phyloP scores from a whole-genome alignment of 2,113 vertebrate species.

The Nannospalax galili region DNA sequence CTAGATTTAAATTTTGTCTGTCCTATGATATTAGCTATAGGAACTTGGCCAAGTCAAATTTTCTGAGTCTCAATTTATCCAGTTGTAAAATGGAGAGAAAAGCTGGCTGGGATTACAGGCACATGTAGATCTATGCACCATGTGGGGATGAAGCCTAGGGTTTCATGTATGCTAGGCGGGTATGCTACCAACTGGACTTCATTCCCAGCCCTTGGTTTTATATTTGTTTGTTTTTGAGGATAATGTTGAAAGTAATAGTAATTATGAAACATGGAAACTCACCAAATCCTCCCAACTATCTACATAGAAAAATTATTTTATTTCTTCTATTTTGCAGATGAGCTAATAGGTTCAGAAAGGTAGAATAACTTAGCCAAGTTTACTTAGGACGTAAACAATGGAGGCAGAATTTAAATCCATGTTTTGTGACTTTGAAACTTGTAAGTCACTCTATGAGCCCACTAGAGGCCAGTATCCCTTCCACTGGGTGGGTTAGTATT shows the following conservation, averaged over 20 bases:
- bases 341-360: background rate
- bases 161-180: background rate
- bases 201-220: background rate
- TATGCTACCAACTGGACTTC: background rate
- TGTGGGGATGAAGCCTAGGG: background rate
- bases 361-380: background rate
- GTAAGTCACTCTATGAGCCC: background rate
- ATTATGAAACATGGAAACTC: background rate
- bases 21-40: background rate
- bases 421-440: background rate
- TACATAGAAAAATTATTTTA: background rate
- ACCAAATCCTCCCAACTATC: background rate
- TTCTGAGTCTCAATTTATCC: background rate
- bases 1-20: background rate
- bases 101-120: background rate
- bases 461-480: background rate
- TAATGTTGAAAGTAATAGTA: too few species aligned
- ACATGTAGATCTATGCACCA: too few species aligned
- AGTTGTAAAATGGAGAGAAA: constrained; percentile 8
- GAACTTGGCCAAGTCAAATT: background rate
- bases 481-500: background rate
- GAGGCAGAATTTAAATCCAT: background rate
- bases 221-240: background rate
- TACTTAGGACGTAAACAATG: background rate
- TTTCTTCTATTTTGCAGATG: constrained; percentile 9